A percentile compares a stretch with the other conserved stretches of the same genome.
phyloP scores from a whole-genome alignment of 2,113 vertebrate genomes.

The Corapipo altera region DNA sequence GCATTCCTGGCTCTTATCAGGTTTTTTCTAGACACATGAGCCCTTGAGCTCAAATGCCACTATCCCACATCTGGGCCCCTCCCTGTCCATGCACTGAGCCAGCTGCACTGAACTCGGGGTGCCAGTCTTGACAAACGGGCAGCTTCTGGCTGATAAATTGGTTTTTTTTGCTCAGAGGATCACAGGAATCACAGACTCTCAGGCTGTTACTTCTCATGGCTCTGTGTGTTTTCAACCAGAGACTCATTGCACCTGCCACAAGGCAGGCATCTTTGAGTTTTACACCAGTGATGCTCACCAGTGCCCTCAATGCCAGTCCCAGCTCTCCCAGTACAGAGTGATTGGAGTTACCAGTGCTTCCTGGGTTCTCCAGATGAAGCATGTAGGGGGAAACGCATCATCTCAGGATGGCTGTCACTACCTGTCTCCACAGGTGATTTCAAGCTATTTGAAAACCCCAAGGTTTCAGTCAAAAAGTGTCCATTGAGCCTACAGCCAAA shows the following conservation, averaged over 20 bases:
- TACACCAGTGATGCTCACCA: not conserved
- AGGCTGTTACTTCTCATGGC: not conserved
- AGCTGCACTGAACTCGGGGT: not conserved
- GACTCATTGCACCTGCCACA: not conserved
- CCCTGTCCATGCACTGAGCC: not conserved
- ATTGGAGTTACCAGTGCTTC: not conserved
- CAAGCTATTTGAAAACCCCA: not conserved
- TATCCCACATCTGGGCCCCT: constrained; percentile 36
- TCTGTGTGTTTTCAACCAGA: not conserved
- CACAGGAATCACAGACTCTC: not conserved
- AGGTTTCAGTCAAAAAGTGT: not conserved
- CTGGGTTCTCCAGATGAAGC: not conserved
- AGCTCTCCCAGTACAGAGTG: not conserved
- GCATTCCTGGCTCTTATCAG: constrained; percentile 51
- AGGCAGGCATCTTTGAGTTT: not conserved
- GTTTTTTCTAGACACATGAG: not conserved
- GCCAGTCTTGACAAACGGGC: not conserved
- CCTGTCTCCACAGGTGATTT: not conserved
- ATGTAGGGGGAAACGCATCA: not conserved
- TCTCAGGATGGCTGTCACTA: not conserved
- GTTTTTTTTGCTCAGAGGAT: not conserved
- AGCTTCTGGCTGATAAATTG: not conserved
- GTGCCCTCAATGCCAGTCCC: not conserved
- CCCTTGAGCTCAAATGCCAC: not conserved
- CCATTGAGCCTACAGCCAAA: not conserved